Base-by-base conservation (phyloP, 2,888 invertebrate species). In the Bhutanitis thaidina region DNA sequence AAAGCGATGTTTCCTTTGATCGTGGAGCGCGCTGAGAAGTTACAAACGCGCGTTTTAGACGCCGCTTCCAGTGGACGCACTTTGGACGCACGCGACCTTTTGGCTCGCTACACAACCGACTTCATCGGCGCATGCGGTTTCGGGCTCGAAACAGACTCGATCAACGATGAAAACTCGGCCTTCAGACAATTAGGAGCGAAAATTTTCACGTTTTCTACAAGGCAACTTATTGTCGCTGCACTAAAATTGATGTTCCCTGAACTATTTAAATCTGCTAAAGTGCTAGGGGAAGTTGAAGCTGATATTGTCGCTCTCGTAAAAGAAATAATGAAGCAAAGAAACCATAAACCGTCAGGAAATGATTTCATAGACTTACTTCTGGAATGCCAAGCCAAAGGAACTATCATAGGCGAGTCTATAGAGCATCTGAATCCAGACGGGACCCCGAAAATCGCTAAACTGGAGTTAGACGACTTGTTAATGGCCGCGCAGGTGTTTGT, bases 1-100 rank as follows among this genome's bases (percentile, higher is more conserved):
- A 70, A 69, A 39, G 78, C 75, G 16, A 83, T 83, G 83, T 81
- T 82, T 54, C 80, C 79, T 10, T 65, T 83, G 49, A 69, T 82
- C 14, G 67, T 71, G 44, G 76, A 76, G 54, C 70, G 79, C 27
- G 43, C 45, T 0, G 45, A 40, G 37, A 20, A 13, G 8, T 13
- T 51, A 10, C 41, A 36, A 16, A 9, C 13, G n/a, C 51, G 45
- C 4, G 20, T 27, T 7, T 13, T 40, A 12, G 20, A 9, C 4
- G 20, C 40, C 10, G 45, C 51, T 9, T 1, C 20, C 13, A 9
- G 7, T 8, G 27, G 40, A 1, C 9, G 5, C 7, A 15, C 16
- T 10, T 8, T 43, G 27, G 47, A 43, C 29, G 37, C 39, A 5
- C 45, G 79, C 1, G 82, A 83, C 32, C 69, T 82, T 39, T 79